Conservation (phyloP, 2,888 invertebrate genomes). For the Galerucella pusilla region DNA sequence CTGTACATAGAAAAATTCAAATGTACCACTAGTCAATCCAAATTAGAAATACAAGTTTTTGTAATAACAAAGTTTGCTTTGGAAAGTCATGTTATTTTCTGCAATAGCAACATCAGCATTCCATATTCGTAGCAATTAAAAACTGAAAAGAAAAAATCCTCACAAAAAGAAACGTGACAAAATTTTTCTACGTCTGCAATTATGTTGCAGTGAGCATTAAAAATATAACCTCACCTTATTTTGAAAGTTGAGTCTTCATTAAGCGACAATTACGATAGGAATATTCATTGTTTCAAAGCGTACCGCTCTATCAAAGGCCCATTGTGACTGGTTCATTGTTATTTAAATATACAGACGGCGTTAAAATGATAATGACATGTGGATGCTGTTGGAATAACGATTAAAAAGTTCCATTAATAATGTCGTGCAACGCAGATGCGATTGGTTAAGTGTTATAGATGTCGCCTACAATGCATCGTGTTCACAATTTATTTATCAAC, state of each 20-base stretch:
- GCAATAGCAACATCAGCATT: not conserved
- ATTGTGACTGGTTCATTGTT: conserved; percentile 36
- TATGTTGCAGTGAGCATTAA: conserved; percentile 4
- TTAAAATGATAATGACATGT: conserved; percentile 37
- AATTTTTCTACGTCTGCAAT: conserved; percentile 10
- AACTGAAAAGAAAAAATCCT: conserved; percentile 4
- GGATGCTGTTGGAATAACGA: conserved; percentile 34
- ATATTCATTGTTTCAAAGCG: conserved; percentile 32
- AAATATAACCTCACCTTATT: conserved; percentile 20
- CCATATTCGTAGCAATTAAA: conserved; percentile 10
- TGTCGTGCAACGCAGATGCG: conserved; percentile 33
- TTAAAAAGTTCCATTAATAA: conserved; percentile 39
- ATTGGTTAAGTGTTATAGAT: conserved; percentile 38
- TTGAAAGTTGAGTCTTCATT: conserved; percentile 36
- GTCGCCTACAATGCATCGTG: conserved; percentile 30
- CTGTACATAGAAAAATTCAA: not conserved
- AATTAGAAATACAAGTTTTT: not conserved
- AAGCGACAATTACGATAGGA: conserved; percentile 26
- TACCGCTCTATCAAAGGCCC: conserved; percentile 25
- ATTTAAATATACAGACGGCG: conserved; percentile 35
- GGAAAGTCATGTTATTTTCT: not conserved
- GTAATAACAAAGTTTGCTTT: not conserved
- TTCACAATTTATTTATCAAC: conserved; percentile 30
- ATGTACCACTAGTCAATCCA: not conserved
- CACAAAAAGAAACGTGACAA: not conserved